Conservation (phyloP, 2,113 vertebrate species). For the Dipodomys ordii region DNA sequence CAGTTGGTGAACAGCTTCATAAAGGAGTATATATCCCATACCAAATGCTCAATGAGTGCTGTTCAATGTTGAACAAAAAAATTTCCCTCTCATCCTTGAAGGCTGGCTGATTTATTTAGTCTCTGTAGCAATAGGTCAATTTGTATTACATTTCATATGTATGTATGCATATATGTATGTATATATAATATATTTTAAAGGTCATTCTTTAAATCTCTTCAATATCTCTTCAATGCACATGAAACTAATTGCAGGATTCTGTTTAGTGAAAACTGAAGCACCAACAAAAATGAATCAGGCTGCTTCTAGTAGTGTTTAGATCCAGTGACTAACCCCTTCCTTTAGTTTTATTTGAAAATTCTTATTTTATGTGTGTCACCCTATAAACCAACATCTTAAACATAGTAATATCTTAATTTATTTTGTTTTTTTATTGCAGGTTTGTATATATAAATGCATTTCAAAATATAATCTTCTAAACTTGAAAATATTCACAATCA, state of each 20-base stretch:
- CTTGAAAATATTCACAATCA: conserved; percentile 75
- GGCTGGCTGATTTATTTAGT: conserved; percentile 16
- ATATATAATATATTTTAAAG: not conserved
- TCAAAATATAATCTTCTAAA: conserved; percentile 80
- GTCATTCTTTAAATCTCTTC: not conserved
- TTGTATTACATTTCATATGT: not conserved
- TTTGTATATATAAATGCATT: conserved; percentile 80
- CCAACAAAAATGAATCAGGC: conserved; percentile 22
- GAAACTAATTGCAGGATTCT: conserved; percentile 33
- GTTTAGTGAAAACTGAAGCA: conserved; percentile 47
- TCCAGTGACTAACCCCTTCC: conserved; percentile 48
- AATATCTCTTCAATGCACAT: not conserved
- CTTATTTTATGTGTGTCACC: conserved; percentile 61
- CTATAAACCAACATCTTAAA: conserved; percentile 71
- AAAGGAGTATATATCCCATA: not conserved
- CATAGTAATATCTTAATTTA: conserved; percentile 80
- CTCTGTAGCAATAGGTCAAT: not conserved
- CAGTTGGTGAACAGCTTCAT: not conserved
- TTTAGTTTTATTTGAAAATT: conserved; percentile 74
- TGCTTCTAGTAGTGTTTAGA: conserved; percentile 51
- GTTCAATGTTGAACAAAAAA: conserved; percentile 39
- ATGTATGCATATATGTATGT: not conserved
- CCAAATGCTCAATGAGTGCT: not conserved
- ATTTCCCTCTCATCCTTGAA: not conserved
- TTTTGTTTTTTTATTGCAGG: conserved; percentile 75